Evolutionary conservation across 1,140 invertebrate species (phyloP).

Genomic region (Eriosoma lanigerum): DNA sequence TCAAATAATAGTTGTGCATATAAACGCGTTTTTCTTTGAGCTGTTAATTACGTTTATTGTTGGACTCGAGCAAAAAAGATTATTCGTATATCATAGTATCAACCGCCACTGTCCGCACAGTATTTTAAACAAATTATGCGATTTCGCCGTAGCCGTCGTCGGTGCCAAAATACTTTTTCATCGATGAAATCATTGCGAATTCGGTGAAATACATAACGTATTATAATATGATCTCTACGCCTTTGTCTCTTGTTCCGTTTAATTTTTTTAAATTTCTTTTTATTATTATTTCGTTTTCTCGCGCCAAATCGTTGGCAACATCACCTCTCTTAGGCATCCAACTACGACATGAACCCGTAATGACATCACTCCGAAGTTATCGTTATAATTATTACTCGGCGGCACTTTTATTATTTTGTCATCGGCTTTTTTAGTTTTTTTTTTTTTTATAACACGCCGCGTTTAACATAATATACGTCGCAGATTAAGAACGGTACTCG

Average conservation of each 20-base stretch:
- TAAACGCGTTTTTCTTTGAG: too few relatives aligned
- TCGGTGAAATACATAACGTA: not conserved
- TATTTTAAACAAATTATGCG: slow-evolving; percentile 29
- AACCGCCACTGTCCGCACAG: too few relatives aligned
- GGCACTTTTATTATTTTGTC: not conserved
- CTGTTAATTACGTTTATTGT: too few relatives aligned
- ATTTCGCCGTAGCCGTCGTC: not conserved
- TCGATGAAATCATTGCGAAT: slow-evolving; percentile 24
- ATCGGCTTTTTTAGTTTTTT: slow-evolving; percentile 2
- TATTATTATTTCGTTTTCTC: not conserved
- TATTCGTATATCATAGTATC: not conserved
- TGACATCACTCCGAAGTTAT: slow-evolving; percentile 34
- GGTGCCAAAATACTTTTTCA: slow-evolving; percentile 27
- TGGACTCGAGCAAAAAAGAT: not conserved
- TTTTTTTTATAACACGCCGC: not conserved
- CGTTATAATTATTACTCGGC: slow-evolving; percentile 32
- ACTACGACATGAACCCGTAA: not conserved
- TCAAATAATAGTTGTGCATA: too few relatives aligned
- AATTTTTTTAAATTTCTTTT: too few relatives aligned
- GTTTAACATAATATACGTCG: not conserved
- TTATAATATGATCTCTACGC: too few relatives aligned
- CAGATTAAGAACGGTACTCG: not conserved
- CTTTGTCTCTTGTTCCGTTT: too few relatives aligned
- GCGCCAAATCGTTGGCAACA: not conserved
- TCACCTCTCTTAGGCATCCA: too few relatives aligned